Percentiles rank a stretch among this genome's conserved stretches.
Conservation (phyloP, 2,888 invertebrate genomes). For the Zele albiditarsus region DNA sequence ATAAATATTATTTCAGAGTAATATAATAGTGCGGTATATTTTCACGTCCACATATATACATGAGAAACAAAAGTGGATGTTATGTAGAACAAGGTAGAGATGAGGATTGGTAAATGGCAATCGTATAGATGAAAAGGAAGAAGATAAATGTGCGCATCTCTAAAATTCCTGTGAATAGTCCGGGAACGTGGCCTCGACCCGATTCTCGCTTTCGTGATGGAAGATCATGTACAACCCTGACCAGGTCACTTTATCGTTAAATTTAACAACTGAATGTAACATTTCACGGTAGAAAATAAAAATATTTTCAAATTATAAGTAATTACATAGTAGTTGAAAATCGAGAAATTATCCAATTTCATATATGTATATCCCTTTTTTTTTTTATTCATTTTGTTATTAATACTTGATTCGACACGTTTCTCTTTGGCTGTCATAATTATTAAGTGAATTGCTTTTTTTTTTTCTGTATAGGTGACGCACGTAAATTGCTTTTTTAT, state of each 20-base stretch:
- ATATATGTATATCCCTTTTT: no score
- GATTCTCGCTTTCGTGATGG: slow-evolving; percentile 20
- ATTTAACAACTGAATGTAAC: no score
- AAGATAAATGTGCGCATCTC: slow-evolving; percentile 9
- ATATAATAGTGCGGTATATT: neutral
- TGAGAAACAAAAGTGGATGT: neutral
- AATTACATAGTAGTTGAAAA: no score
- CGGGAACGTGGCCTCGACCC: slow-evolving; percentile 34
- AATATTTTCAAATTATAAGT: no score
- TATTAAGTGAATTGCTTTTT: no score
- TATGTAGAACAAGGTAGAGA: neutral
- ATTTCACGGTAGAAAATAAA: no score
- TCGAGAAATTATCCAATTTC: no score
- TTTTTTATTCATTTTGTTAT: no score
- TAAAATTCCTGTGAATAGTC: slow-evolving; percentile 23
- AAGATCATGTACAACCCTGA: slow-evolving; percentile 33
- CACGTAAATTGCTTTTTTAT: no score
- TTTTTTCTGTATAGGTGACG: no score
- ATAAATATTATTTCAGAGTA: neutral
- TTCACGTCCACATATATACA: neutral
- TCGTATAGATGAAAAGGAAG: neutral
- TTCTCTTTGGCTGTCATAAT: no score
- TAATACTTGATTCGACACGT: no score
- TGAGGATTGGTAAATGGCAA: neutral
- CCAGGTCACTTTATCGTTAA: neutral